These are phyloP conservation scores for Brenthis hecate DNA, from an alignment of 2,888 invertebrate species.

Conservation along the genomic window DNA sequence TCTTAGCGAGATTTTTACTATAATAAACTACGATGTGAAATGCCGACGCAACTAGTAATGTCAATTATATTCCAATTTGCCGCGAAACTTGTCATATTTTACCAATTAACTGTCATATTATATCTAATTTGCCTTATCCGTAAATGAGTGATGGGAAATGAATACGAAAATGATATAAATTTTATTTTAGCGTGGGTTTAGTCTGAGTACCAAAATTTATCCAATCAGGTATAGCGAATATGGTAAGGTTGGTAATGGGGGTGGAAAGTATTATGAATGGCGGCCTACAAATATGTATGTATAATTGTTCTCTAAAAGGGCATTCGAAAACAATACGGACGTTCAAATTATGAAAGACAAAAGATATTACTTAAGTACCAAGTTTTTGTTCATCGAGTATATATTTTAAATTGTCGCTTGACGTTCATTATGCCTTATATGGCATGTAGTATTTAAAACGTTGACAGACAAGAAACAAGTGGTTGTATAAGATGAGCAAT, in stretches of 20 bases:
- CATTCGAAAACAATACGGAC: conserved; percentile 50
- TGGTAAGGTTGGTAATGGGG: neutral
- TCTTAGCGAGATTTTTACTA: no score
- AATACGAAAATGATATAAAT: neutral
- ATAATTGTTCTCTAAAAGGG: conserved; percentile 48
- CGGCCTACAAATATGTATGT: conserved; percentile 40
- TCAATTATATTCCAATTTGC: no score
- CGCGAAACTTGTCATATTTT: no score
- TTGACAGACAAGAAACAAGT: conserved; percentile 37
- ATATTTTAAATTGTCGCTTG: conserved; percentile 54
- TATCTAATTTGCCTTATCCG: no score
- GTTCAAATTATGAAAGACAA: conserved; percentile 60
- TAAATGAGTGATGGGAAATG: neutral
- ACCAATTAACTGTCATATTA: no score
- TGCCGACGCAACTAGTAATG: no score
- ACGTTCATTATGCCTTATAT: conserved; percentile 45
- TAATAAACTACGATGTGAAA: no score
- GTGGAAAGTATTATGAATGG: conserved; percentile 19
- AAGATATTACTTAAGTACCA: conserved; percentile 45
- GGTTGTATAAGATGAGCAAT: conserved; percentile 33
- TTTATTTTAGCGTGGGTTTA: neutral
- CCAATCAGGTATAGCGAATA: conserved; percentile 1
- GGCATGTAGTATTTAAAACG: conserved; percentile 39
- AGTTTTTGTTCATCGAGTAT: conserved; percentile 55
- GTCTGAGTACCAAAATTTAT: neutral